These are phyloP conservation scores for Gortyna flavago DNA, from an alignment of 2,888 invertebrate genomes.

Conservation along the genomic window DNA sequence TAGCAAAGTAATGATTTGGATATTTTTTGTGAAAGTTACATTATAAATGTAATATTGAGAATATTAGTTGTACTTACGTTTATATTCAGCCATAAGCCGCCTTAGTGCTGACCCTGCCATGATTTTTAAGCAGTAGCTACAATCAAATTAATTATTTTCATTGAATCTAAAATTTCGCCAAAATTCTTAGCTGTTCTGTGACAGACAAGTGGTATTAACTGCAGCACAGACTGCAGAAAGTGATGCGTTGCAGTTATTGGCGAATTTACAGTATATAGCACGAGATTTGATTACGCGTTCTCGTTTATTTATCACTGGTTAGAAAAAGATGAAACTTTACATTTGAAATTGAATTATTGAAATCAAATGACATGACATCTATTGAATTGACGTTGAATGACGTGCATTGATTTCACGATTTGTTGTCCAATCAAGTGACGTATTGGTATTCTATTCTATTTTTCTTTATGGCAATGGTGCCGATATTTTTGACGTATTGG, in stretches of 20 bases:
- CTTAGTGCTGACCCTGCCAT: constrained; percentile 96
- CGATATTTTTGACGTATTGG: constrained; percentile 20
- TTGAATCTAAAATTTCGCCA: constrained; percentile 31
- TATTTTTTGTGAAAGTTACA: constrained; percentile 4
- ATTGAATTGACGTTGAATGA: constrained; percentile 1
- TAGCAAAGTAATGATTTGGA: constrained; percentile 7
- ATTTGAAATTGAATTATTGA: not conserved
- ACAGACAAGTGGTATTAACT: not conserved
- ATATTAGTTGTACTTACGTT: constrained; percentile 89
- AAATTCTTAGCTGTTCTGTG: constrained; percentile 35
- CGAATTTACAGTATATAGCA: not conserved
- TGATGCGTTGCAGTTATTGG: constrained; percentile 7
- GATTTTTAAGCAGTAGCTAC: constrained; percentile 58
- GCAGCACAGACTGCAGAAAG: constrained; percentile 11
- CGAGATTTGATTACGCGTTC: constrained; percentile 6
- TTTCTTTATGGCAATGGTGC: too few relatives aligned
- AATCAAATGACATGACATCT: too few relatives aligned
- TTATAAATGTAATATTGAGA: constrained; percentile 1
- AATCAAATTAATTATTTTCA: constrained; percentile 24
- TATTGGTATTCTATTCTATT: constrained; percentile 13
- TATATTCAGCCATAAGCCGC: constrained; percentile 96
- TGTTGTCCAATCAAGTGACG: constrained; percentile 14
- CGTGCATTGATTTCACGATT: constrained; percentile 19
- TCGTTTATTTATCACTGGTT: constrained; percentile 4
- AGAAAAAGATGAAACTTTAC: not conserved